These are phyloP conservation scores for Chloroclystis v-ata DNA, from an alignment of 2,888 invertebrate species.

Conservation along the genomic window DNA sequence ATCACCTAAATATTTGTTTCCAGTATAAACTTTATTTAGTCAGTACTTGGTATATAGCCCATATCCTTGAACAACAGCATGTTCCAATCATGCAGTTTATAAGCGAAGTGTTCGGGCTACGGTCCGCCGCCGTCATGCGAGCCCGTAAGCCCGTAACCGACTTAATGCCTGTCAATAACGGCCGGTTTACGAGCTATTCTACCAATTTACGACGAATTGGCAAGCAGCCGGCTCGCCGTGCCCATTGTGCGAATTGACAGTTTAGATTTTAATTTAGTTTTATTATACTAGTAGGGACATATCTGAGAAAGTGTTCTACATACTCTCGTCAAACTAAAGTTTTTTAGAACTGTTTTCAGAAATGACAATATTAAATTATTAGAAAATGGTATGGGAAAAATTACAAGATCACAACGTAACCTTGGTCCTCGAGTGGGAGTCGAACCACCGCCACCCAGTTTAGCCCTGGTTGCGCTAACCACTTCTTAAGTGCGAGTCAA, in stretches of 20 bases:
- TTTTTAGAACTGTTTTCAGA: too few relatives aligned
- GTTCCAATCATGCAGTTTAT: slow-evolving; percentile 11
- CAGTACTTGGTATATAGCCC: too few relatives aligned
- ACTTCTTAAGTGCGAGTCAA: too few relatives aligned
- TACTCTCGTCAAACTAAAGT: neutral
- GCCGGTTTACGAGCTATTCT: slow-evolving; percentile 65
- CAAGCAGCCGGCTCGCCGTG: slow-evolving; percentile 57
- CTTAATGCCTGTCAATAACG: slow-evolving; percentile 70
- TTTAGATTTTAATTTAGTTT: slow-evolving; percentile 4
- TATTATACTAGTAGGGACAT: slow-evolving; percentile 7
- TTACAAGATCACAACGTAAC: too few relatives aligned
- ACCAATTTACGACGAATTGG: slow-evolving; percentile 70
- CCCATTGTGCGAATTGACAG: slow-evolving; percentile 37
- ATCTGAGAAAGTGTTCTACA: neutral
- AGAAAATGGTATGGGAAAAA: too few relatives aligned
- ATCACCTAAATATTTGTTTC: too few relatives aligned
- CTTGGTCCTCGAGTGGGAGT: too few relatives aligned
- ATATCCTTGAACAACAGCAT: too few relatives aligned
- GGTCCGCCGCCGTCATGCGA: slow-evolving; percentile 32
- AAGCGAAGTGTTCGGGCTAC: slow-evolving; percentile 13
- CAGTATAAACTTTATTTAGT: too few relatives aligned
- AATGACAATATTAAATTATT: too few relatives aligned
- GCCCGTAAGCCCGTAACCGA: slow-evolving; percentile 63
- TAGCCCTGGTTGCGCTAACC: too few relatives aligned
- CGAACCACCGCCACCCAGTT: too few relatives aligned